Base-by-base conservation (phyloP, 2,113 vertebrate genomes). In the Zeus faber region DNA sequence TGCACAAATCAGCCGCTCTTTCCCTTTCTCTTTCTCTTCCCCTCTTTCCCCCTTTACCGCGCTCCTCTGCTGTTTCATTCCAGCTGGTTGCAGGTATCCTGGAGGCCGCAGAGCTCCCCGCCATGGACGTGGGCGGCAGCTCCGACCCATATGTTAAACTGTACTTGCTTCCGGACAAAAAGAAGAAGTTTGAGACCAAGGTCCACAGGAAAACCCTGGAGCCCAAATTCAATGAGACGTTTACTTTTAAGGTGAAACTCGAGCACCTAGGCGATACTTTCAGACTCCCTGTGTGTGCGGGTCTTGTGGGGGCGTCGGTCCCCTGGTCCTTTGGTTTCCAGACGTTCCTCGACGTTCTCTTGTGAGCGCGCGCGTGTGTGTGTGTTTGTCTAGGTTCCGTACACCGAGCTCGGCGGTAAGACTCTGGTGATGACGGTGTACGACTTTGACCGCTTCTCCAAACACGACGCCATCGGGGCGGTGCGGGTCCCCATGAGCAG, bases 381-480 rank as follows among this genome's bases (percentile, higher is more conserved):
- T 43, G 53, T 55, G 23, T 29, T 14, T 55, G 39, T 47, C 22
- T 47, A 97, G 94, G 92, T 95, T 48, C 92, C 93, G 0, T 98
- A 99, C 70, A 89, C 92, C 0, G 96, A 98, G 83, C 71, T 99
- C 58, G 95, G 97, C 5, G 97, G 97, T 48, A 98, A 95, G 87
- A 96, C 93, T 4, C 89, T 97, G 74, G 92, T 95, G 78, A 92
- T 98, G 95, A 94, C 93, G 1, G 92, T 96, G 21, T 98, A 96
- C 35, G 94, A 96, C 77, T 98, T 97, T 63, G 94, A 97, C 76
- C 95, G 95, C 29, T 98, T 97, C 85, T 97, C 95, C 60, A 96
- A 99, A 77, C 97, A 99, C 11, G 97, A 99, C 43, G 93, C 95
- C 61, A 98, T 98, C 14, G 97, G 97, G 18, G 95, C 90, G 14